A percentile compares a stretch with the other conserved stretches of the same genome.
Conservation (phyloP, 35 echinoderm and acorn worm species). For the Amphiura filiformis region DNA sequence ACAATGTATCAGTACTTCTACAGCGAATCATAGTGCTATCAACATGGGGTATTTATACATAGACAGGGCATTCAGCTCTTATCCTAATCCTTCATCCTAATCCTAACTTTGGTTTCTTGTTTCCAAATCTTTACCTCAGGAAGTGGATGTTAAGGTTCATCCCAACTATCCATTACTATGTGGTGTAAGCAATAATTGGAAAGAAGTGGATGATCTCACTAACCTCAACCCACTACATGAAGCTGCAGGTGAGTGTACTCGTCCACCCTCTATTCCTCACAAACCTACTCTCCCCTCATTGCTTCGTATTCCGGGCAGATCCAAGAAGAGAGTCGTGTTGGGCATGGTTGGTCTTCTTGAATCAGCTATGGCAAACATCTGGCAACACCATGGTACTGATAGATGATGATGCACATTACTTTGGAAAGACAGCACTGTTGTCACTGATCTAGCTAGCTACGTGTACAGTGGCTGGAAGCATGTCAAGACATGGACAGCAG, state of each 20-base stretch:
- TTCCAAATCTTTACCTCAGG: too few species aligned
- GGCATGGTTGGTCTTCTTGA: not conserved
- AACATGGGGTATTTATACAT: not conserved
- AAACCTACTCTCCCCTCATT: not conserved
- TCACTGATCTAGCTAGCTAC: too few species aligned
- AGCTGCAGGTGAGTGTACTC: conserved; percentile 40
- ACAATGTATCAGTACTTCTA: too few species aligned
- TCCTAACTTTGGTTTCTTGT: too few species aligned
- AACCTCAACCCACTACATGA: conserved; percentile 44
- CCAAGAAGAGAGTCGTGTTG: not conserved
- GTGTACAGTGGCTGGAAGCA: too few species aligned
- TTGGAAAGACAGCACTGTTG: too few species aligned
- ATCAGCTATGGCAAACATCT: too few species aligned
- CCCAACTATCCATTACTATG: conserved; percentile 27
- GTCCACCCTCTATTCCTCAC: not conserved
- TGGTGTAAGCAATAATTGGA: conserved; percentile 35
- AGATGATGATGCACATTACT: too few species aligned
- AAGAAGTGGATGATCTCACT: conserved; percentile 40
- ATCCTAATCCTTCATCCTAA: not conserved
- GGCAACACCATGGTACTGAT: too few species aligned
- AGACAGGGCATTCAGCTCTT: not conserved
- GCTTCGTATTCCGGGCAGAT: not conserved
- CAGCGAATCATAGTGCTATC: not conserved
- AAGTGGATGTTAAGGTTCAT: not conserved
- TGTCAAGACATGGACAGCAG: too few species aligned